These are phyloP conservation scores for Anomalospiza imberbis DNA, from an alignment of 2,797 vertebrate species.

Conservation along the genomic window DNA sequence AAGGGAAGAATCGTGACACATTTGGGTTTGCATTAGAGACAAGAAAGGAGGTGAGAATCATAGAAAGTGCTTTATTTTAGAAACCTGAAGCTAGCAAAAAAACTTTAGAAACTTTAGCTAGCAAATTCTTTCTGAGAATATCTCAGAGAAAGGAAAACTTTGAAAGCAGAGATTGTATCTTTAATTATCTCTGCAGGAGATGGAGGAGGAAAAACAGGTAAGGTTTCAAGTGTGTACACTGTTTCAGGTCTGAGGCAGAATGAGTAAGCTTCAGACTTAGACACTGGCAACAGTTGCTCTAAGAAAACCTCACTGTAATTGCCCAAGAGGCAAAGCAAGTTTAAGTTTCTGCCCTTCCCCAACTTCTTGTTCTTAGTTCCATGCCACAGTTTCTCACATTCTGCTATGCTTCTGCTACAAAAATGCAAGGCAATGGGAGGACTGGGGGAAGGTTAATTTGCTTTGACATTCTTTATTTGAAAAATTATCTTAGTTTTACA, in stretches of 20 bases:
- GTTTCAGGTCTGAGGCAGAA: neutral
- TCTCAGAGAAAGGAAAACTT: neutral
- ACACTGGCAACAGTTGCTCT: neutral
- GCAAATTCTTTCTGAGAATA: neutral
- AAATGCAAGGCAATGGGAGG: accelerated
- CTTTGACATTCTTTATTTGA: neutral
- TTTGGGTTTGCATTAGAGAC: neutral
- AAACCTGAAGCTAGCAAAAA: neutral
- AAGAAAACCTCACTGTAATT: neutral
- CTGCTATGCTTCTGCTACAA: neutral
- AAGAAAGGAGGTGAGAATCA: neutral
- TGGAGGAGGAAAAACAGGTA: slow-evolving; percentile 5
- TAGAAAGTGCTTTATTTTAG: neutral
- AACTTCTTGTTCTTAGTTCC: neutral
- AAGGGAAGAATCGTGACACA: neutral
- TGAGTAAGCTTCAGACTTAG: neutral
- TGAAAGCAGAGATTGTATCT: neutral
- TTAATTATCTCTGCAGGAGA: neutral
- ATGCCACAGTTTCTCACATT: neutral
- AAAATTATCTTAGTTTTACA: neutral
- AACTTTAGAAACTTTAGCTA: neutral
- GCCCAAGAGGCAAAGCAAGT: neutral
- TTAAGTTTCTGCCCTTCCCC: neutral
- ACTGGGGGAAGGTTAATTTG: accelerated
- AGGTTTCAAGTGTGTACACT: neutral